Percentiles rank a stretch among this genome's conserved stretches.
These are phyloP conservation scores for Dysidea cf. avara DNA, from an alignment of 37 sponge, comb jelly and placozoan species.

Conservation along the genomic window DNA sequence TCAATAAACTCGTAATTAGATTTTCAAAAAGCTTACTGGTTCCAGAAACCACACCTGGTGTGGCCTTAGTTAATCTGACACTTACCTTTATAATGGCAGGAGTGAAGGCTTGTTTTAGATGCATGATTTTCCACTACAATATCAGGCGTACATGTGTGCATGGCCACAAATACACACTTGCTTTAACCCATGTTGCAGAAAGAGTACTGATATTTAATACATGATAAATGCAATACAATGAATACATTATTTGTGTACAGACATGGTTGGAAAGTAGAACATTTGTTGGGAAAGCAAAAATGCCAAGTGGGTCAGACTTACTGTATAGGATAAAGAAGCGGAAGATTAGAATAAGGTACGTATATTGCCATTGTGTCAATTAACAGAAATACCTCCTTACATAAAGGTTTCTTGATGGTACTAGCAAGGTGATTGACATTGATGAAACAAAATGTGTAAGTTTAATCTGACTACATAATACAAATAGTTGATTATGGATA, in stretches of 20 bases:
- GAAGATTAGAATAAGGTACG: slow-evolving; percentile 45
- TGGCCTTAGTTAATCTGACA: too few relatives aligned
- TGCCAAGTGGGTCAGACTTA: slow-evolving; percentile 27
- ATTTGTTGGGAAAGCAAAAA: slow-evolving; percentile 15
- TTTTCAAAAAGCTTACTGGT: too few relatives aligned
- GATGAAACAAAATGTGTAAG: slow-evolving; percentile 68
- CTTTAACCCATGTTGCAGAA: too few relatives aligned
- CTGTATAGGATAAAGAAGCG: slow-evolving; percentile 38
- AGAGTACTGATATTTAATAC: too few relatives aligned
- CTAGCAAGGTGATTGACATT: slow-evolving; percentile 38
- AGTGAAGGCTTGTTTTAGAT: too few relatives aligned
- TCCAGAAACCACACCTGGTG: too few relatives aligned
- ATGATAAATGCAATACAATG: background rate
- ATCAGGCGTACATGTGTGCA: too few relatives aligned
- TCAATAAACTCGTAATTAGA: too few relatives aligned
- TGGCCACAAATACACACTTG: too few relatives aligned
- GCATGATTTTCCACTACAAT: too few relatives aligned
- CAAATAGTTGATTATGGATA: background rate
- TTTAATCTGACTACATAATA: background rate
- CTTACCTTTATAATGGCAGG: too few relatives aligned
- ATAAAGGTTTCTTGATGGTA: slow-evolving; percentile 74
- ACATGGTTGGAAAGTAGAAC: slow-evolving; percentile 15
- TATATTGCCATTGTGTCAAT: background rate
- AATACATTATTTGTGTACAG: background rate
- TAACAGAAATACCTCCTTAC: background rate